Conservation (phyloP, 2,113 vertebrate genomes). For the Corythoichthys haematopterus region DNA sequence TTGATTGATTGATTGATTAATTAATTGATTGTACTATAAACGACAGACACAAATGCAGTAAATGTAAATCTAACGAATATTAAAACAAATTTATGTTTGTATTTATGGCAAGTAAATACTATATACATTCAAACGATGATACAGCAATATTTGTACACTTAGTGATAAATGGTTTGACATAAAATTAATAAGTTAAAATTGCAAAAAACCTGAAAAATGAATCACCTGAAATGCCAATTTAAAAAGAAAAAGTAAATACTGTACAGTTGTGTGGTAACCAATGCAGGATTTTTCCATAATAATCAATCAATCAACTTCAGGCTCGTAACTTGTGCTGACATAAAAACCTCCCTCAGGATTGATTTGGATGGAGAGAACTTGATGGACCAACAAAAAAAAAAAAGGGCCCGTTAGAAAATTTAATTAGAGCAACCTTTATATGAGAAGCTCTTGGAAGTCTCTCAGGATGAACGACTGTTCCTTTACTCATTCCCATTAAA, state of each 20-base stretch:
- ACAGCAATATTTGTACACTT: background rate
- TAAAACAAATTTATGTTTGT: background rate
- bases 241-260: background rate
- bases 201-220: too few species aligned
- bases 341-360: conserved; percentile 22
- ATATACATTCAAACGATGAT: background rate
- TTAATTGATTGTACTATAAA: background rate
- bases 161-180: background rate
- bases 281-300: background rate
- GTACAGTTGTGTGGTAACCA: background rate
- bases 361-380: conserved; percentile 4
- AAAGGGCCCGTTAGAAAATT: background rate
- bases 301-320: conserved; percentile 1
- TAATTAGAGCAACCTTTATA: conserved; percentile 7
- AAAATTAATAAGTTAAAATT: background rate
- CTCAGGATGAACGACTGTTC: background rate
- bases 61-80: background rate
- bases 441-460: conserved; percentile 3
- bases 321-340: conserved; percentile 26
- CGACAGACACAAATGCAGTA: too few species aligned
- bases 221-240: background rate
- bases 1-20: background rate
- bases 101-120: background rate
- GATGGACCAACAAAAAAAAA: background rate
- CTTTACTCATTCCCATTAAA: background rate